These are phyloP conservation scores for Tenrec ecaudatus DNA, from an alignment of 2,113 vertebrate species.

Conservation along the genomic window DNA sequence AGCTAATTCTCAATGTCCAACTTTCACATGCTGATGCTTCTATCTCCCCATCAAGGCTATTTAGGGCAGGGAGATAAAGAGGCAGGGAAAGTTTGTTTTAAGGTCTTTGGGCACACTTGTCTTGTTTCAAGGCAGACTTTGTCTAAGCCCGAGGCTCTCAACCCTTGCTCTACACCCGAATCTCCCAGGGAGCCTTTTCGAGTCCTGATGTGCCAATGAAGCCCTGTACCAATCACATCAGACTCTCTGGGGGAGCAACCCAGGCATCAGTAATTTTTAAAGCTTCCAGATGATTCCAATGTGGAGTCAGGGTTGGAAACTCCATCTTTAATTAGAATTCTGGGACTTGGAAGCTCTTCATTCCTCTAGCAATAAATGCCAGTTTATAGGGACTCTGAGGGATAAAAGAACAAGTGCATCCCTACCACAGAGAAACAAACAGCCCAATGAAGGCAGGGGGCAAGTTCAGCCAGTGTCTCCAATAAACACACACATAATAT, in stretches of 20 bases:
- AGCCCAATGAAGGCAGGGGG: not conserved
- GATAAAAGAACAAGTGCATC: not conserved
- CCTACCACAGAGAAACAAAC: not conserved
- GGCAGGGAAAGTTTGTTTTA: not conserved
- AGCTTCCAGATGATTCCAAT: not conserved
- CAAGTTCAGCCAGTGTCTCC: not conserved
- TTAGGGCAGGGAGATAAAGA: not conserved
- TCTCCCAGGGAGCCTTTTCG: not conserved
- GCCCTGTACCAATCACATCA: not conserved
- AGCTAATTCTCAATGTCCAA: not conserved
- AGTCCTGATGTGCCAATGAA: not conserved
- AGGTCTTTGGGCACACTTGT: not conserved
- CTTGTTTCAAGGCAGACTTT: not conserved
- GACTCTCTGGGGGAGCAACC: not conserved
- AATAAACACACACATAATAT: not conserved
- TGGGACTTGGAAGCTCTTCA: not conserved
- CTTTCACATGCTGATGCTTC: not conserved
- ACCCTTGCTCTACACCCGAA: not conserved
- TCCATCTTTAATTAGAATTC: constrained; percentile 10
- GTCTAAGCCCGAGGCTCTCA: not conserved
- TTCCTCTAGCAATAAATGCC: constrained; percentile 11
- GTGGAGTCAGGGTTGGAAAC: not conserved
- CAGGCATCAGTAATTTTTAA: not conserved
- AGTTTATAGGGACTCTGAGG: not conserved
- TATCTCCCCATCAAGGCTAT: not conserved